Conservation (phyloP, 2,113 vertebrate genomes). For the Rissa tridactyla region DNA sequence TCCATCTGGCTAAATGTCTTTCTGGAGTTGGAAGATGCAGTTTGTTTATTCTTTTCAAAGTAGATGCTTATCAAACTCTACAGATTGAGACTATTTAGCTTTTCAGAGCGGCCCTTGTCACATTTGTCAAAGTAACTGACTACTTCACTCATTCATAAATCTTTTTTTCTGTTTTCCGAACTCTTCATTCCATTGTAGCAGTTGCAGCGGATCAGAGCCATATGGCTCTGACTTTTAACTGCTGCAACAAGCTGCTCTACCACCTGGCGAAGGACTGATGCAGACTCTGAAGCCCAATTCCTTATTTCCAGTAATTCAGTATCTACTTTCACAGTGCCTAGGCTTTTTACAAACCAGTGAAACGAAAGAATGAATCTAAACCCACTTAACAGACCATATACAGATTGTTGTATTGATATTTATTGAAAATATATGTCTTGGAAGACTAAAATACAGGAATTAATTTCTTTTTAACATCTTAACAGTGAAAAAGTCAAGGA, state of each 20-base stretch:
- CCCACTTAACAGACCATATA: not conserved
- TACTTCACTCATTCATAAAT: slow-evolving; percentile 45
- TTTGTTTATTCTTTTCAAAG: slow-evolving; percentile 12
- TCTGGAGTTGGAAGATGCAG: not conserved
- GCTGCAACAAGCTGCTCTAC: slow-evolving; percentile 68
- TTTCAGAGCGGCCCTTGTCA: slow-evolving; percentile 38
- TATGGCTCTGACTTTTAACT: slow-evolving; percentile 70
- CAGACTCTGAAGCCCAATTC: slow-evolving; percentile 16
- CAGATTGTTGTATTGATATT: not conserved
- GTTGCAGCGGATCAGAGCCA: slow-evolving; percentile 66
- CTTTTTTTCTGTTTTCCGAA: slow-evolving; percentile 57
- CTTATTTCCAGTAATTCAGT: slow-evolving; percentile 43
- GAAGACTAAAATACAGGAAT: not conserved
- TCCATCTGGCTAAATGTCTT: not conserved
- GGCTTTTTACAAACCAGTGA: slow-evolving; percentile 11
- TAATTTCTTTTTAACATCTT: not conserved
- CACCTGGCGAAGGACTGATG: slow-evolving; percentile 60
- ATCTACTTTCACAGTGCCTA: slow-evolving; percentile 15
- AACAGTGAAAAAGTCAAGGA: not conserved
- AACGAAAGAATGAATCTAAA: not conserved
- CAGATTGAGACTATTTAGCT: slow-evolving; percentile 21
- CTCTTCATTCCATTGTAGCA: slow-evolving; percentile 57
- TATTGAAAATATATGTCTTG: not conserved
- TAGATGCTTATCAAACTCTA: slow-evolving; percentile 6
- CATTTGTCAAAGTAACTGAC: slow-evolving; percentile 18